Base-by-base conservation (phyloP, 2,113 vertebrate species). In the Phycodurus eques region DNA sequence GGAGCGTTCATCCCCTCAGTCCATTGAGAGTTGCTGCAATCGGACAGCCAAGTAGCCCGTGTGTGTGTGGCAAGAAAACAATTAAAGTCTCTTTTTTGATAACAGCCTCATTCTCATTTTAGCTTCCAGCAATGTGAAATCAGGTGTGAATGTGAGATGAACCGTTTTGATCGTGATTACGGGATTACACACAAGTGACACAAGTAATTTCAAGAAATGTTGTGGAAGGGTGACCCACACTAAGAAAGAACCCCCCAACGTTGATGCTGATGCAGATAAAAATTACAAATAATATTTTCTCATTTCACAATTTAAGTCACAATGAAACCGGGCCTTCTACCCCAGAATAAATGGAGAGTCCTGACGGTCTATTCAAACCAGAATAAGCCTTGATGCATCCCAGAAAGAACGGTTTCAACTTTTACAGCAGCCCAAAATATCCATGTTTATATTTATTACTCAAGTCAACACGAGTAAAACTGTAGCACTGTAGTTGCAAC, bases 1-100 rank as follows among this genome's bases (percentile, higher is more conserved):
- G 67, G 47, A 20, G 46, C 69, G 59, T 78, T 60, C 39, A 76
- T 75, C 70, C 8, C 43, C 33, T 80, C 53, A 47, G 39, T 77
- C 47, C 1, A 20, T 53, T 53, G 44, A 44, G 44, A 67, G 4
- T 31, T 10, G 14, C 5, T 33, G 11, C 22, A 33, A 13, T 31
- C 22, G 15, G 44, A 67, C 33, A 56, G n/a, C 10, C 20, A 42
- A 31, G n/a, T 22, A 22, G n/a, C 20, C 20, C 8, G 9, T 59
- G 35, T 43, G 20, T 43, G 17, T 12, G 19, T 64, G 13, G 59
- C 31, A 31, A 15, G 31, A 61, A 35, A 35, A 15, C 4, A 31
- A 27, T 59, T 27, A 27, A 31, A 53, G 15, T 57, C 20, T 57
- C 8, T 57, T n/a, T 57, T 4, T 57, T 2, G n/a, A 11, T 27